These are phyloP conservation scores for Aphaenogaster floridana DNA, from an alignment of 1,140 invertebrate genomes.

Conservation along the genomic window DNA sequence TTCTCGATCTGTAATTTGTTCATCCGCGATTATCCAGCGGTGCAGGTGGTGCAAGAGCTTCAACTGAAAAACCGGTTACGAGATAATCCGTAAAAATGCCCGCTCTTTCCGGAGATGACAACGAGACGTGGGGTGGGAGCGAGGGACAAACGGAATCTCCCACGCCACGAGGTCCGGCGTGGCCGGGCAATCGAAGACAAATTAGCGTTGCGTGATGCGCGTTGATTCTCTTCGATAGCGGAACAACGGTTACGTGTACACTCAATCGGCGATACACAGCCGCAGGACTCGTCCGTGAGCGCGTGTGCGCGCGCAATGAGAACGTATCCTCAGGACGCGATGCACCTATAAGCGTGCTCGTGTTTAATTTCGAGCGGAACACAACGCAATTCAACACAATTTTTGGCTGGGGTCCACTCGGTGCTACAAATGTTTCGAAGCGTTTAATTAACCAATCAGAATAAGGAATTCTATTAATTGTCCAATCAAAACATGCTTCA, in stretches of 20 bases:
- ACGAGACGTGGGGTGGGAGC: constrained; percentile 16
- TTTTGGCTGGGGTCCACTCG: not conserved
- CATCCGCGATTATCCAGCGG: not conserved
- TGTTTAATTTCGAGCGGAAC: not conserved
- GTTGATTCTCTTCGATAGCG: constrained; percentile 85
- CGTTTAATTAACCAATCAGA: too few relatives aligned
- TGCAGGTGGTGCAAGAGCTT: not conserved
- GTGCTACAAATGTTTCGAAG: too few relatives aligned
- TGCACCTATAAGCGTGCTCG: not conserved
- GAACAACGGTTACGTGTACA: constrained; percentile 81
- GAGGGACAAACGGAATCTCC: constrained; percentile 77
- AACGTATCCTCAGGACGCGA: constrained; percentile 2
- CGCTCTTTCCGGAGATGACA: constrained; percentile 16
- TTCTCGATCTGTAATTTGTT: not conserved
- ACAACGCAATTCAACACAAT: not conserved
- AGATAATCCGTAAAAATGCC: not conserved
- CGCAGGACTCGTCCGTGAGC: constrained; percentile 36
- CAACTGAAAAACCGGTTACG: constrained; percentile 19
- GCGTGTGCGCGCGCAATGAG: constrained; percentile 9
- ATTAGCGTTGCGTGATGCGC: constrained; percentile 87
- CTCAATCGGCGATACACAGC: constrained; percentile 62
- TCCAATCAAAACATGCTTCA: too few relatives aligned
- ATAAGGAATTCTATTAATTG: too few relatives aligned
- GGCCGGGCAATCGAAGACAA: constrained; percentile 85
- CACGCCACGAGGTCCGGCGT: constrained; percentile 82